Conservation (phyloP, 2,797 vertebrate species). For the Orestias chungarensis region DNA sequence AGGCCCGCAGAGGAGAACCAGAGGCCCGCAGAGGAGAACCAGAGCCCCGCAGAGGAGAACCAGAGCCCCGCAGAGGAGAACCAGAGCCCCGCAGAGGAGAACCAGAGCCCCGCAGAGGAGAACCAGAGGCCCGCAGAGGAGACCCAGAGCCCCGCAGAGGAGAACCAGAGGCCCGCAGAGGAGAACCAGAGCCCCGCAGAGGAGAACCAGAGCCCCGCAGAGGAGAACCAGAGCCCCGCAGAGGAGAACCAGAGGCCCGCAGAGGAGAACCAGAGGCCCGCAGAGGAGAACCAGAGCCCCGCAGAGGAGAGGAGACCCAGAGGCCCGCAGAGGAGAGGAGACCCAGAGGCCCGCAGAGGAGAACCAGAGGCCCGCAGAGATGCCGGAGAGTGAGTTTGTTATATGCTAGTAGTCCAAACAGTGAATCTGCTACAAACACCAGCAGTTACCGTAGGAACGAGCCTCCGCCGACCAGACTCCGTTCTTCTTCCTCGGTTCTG, state of each 20-base stretch:
- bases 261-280: too few relatives aligned
- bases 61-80: background rate
- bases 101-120: background rate
- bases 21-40: too few relatives aligned
- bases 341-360: background rate
- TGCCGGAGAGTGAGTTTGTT: constrained; percentile 64
- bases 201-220: too few relatives aligned
- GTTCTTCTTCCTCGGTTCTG: background rate
- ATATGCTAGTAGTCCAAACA: constrained; percentile 2
- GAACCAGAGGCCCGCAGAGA: constrained; percentile 6
- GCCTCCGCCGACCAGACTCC: background rate
- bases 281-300: background rate
- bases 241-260: too few relatives aligned
- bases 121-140: too few relatives aligned
- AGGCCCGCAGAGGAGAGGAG: background rate
- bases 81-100: background rate
- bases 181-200: too few relatives aligned
- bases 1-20: too few relatives aligned
- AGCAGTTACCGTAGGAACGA: too few relatives aligned
- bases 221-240: background rate
- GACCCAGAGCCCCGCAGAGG: too few relatives aligned
- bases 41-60: background rate
- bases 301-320: background rate
- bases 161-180: too few relatives aligned
- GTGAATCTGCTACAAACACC: background rate